Evolutionary conservation across 2,888 invertebrate species (phyloP).

Genomic region (Phymatocera aterrima): DNA sequence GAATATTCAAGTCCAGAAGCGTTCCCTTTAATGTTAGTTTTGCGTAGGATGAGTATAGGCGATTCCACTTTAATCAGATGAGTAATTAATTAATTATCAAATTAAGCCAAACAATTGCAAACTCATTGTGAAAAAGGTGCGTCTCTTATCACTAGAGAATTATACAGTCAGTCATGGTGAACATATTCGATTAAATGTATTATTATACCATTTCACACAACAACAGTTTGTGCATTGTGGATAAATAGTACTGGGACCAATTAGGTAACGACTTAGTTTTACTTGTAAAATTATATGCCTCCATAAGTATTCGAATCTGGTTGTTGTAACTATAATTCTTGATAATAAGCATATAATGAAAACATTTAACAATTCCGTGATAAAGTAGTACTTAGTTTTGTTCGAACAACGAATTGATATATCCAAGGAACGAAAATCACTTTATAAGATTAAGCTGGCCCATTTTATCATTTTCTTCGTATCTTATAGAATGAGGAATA

Average conservation of each 20-base stretch:
- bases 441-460: background rate
- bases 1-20: background rate
- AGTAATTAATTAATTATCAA: constrained; percentile 23
- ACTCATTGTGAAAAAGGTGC: constrained; percentile 3
- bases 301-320: background rate
- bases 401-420: background rate
- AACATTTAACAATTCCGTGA: too few species aligned
- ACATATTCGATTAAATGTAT: background rate
- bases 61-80: background rate
- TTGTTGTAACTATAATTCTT: too few species aligned
- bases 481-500: background rate
- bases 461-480: background rate
- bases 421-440: background rate
- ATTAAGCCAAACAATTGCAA: background rate
- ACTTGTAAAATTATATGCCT: background rate
- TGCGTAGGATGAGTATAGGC: background rate
- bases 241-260: background rate
- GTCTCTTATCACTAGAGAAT: constrained; percentile 1
- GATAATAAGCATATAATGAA: too few species aligned
- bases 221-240: background rate
- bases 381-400: background rate
- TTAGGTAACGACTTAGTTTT: background rate
- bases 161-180: background rate
- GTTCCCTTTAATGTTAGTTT: background rate
- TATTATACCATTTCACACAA: background rate